Percentiles rank a stretch among this genome's conserved stretches.
phyloP scores from a whole-genome alignment of 2,797 vertebrate genomes.

The Anniella stebbinsi region DNA sequence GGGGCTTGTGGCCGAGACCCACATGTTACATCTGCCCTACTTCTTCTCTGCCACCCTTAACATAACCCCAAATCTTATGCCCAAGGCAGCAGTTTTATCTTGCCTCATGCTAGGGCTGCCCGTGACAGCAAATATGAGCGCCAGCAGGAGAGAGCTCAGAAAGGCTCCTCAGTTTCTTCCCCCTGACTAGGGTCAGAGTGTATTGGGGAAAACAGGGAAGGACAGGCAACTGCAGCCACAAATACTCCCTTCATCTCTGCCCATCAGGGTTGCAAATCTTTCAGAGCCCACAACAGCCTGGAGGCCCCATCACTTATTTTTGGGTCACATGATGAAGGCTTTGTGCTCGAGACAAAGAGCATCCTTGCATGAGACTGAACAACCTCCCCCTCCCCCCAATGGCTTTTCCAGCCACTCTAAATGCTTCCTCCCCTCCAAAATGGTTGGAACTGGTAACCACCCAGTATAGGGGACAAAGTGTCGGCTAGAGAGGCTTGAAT shows the following conservation, averaged over 20 bases:
- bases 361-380: background rate
- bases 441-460: too few relatives aligned
- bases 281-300: background rate
- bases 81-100: too few relatives aligned
- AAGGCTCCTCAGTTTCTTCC: background rate
- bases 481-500: background rate
- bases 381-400: background rate
- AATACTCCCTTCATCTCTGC: background rate
- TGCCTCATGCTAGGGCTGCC: background rate
- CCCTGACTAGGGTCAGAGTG: too few relatives aligned
- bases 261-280: background rate
- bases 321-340: background rate
- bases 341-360: slow-evolving; percentile 19
- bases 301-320: background rate
- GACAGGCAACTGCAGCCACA: background rate
- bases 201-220: background rate
- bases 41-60: background rate
- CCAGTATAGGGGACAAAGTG: too few relatives aligned
- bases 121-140: background rate
- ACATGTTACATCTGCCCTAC: background rate
- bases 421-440: background rate
- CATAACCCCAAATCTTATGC: background rate
- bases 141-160: background rate
- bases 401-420: background rate
- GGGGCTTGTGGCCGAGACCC: background rate